Base-by-base conservation (phyloP, 2,113 vertebrate species). In the Chitala chitala region DNA sequence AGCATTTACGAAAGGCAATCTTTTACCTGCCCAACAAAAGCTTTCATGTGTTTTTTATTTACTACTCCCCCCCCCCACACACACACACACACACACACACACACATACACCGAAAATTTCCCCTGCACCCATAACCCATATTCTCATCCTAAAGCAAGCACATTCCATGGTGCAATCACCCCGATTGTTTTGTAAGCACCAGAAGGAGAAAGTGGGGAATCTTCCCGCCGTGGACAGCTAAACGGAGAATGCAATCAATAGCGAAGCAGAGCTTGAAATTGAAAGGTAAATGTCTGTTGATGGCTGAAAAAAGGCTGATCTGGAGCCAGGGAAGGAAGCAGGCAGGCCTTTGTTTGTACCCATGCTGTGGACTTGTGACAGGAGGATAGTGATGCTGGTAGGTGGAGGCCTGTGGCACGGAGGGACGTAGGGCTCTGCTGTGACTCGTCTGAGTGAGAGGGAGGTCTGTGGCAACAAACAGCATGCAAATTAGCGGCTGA, bases 261-360 rank as follows among this genome's bases (percentile, higher is more conserved):
- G 68, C 38, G 33, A 71, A 42, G 46, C 55, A 64, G 55, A 63
- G 68, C 68, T 56, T 76, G 68, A 76, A 71, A 71, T 71, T 71
- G 68, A 71, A 54, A 76, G 56, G 68, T 76, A 71, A 76, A 76
- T 71, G 71, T 71, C 75, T 71, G 42, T 51, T 69, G 63, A 69
- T 64, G 38, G 53, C 54, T 31, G 40, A 40, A 74, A 74, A 51
- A n/a, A n/a, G n/a, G 72, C 54, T 26, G 13, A 51, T 1, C 38
- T 33, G 9, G 26, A 12, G 65, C 59, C 46, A n/a, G 51, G 40
- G 55, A 65, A 69, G 66, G 17, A 15, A 75, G 74, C 55, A n/a
- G n/a, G n/a, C 65, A 59, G 65, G 50, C 65, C 69, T 46, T 29
- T 75, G 74, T 58, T 69, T 69, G 58, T 58, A 50, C 38, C 51